Evolutionary conservation across 1,140 invertebrate genomes (phyloP).

Genomic region (Sogatella furcifera): DNA sequence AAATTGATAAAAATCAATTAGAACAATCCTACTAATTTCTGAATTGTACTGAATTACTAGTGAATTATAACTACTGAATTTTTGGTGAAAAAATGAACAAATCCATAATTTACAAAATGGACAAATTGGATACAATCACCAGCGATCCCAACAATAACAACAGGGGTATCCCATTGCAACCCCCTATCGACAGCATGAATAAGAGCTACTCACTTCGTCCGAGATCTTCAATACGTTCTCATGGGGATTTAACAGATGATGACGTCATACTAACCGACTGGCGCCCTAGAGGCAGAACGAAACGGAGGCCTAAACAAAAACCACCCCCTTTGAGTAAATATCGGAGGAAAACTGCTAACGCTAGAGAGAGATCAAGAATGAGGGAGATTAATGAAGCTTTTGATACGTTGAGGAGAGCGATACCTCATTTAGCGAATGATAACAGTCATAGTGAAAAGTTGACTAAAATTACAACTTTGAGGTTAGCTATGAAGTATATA

Average conservation of each 20-base stretch:
- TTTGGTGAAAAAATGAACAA: too few species aligned
- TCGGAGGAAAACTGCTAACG: conserved; percentile 78
- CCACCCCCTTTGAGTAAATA: conserved; percentile 81
- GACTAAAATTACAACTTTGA: conserved; percentile 80
- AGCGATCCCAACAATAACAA: not conserved
- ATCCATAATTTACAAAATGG: not conserved
- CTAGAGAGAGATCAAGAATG: conserved; percentile 73
- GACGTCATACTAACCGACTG: conserved; percentile 30
- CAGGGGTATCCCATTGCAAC: not conserved
- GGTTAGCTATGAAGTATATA: conserved; percentile 81
- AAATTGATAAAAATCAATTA: too few species aligned
- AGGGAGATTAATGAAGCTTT: conserved; percentile 81
- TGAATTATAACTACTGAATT: too few species aligned
- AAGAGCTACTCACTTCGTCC: conserved; percentile 25
- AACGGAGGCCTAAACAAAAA: conserved; percentile 34
- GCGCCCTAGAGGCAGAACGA: conserved; percentile 10
- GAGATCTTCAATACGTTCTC: conserved; percentile 14
- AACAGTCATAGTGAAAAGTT: conserved; percentile 47
- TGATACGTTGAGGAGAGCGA: conserved; percentile 59
- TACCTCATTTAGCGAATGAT: conserved; percentile 39
- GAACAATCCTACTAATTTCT: too few species aligned
- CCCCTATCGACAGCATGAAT: conserved; percentile 21
- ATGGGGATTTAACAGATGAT: conserved; percentile 18
- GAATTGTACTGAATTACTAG: too few species aligned
- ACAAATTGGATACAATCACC: not conserved